Evolutionary conservation across 2,113 vertebrate genomes (phyloP), one percentile per base, ranked within the genome.

Genomic region (Dipodomys merriami): DNA sequence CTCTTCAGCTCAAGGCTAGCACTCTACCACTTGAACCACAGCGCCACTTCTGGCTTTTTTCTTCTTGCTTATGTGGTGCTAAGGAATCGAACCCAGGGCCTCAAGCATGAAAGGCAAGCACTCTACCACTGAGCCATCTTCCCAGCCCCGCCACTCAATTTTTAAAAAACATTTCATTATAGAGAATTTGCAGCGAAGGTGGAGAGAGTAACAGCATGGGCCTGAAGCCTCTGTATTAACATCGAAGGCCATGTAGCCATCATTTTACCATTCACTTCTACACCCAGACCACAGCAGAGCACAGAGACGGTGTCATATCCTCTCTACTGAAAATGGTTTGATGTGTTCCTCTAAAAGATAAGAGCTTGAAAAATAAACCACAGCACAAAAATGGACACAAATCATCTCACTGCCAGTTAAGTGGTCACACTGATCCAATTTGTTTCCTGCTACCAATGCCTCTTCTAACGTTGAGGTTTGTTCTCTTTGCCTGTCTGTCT

Each of bases 221-320:
- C 19, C 60, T 79, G 39, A 67, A 23, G 5, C 11, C 27, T 87
- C 35, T 1, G 69, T 25, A 20, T 68, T 13, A 35, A 20, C 12
- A 3, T 1, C 23, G 27, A 13, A 13, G 2, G n/a, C 35, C 39
- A 11, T 30, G 2, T 29, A 79, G 35, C 10, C 25, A 1, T 3
- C 9, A 16, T 15, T 23, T 20, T 2, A 15, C 62, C 6, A 0
- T 1, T 49, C 23, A 11, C 35, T 30, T 88, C 35, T 2, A 2
- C 0, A 23, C 33, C 67, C 16, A 18, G 19, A 25, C 3, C 2
- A 71, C 49, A 62, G 30, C 18, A 16, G 33, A 62, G 35, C 16
- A 6, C 20, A 12, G 2, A 9, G 3, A 35, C 27, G 65, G 22
- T 7, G 30, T 8, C 4, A 3, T 4, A 23, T 23, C 62, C 64